Base-by-base conservation (phyloP, 2,888 invertebrate species). In the Panzeria rudis region DNA sequence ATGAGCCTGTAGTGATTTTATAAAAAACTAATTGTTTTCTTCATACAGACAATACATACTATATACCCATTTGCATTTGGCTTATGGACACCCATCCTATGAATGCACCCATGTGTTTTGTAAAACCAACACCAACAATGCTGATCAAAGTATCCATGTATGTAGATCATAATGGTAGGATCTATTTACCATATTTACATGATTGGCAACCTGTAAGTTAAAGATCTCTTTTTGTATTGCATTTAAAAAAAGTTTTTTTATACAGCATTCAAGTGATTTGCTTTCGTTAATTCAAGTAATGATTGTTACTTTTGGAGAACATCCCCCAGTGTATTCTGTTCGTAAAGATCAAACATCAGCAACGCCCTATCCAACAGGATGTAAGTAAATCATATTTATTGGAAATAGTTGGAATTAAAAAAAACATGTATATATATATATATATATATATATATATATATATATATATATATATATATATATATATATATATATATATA, bases 11-110 rank as follows among this genome's bases (percentile, higher is more conserved):
- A 52, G 8, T 35, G 11, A 32, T 20, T 64, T 6, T 6, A 35
- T 35, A 32, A 25, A 20, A n/a, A 25, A 35, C 17, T 20, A 38
- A 11, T 23, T 8, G n/a, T 11, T 50, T 23, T 59, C 11, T 61
- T 11, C 23, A 89, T 89, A 59, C 89, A 96, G 96, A 95, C 82
- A 94, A 94, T 81, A 95, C 94, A 61, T 99, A 99, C 93, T 98
- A 99, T 93, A 99, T 99, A 92, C 99, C 99, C 15, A 95, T 99
- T 52, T 96, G 97, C 91, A 96, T 99, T 89, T 99, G 98, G 97
- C 92, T 99, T 68, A 96, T 98, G 95, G 98, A 99, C 91, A 98
- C 98, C 5, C 98, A 99, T 94, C 99, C 99, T 0, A 95, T 97
- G 91, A 97, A 98, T 93, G 98, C 99, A 44, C 99, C 99, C 0